Conservation (phyloP, 1,140 invertebrate species). For the Camponotus vicinus region DNA sequence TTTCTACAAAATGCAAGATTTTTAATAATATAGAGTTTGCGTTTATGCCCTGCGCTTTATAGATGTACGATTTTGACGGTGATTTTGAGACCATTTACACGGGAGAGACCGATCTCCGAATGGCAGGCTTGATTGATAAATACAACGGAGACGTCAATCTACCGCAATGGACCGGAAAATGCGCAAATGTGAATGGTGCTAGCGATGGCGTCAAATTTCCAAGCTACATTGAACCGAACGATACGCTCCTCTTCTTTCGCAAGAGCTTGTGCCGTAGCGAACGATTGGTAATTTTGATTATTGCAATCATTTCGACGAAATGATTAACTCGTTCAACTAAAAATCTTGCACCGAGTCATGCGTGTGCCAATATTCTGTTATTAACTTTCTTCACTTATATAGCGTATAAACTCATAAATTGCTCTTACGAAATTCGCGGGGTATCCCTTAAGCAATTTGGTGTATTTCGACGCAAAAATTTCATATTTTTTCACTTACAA, state of each 20-base stretch:
- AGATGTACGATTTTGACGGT: constrained; percentile 95
- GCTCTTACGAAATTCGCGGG: constrained; percentile 20
- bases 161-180: constrained; percentile 92
- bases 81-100: constrained; percentile 94
- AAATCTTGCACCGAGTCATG: constrained; percentile 18
- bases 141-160: constrained; percentile 91
- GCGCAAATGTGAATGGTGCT: constrained; percentile 91
- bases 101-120: constrained; percentile 88
- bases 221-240: constrained; percentile 89
- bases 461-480: neutral
- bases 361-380: constrained; percentile 10
- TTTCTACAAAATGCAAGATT: neutral
- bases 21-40: neutral
- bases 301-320: neutral
- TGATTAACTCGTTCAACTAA: neutral
- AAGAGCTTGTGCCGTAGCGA: constrained; percentile 94
- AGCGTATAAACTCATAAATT: constrained; percentile 11
- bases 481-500: neutral
- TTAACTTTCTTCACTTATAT: constrained; percentile 42
- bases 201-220: constrained; percentile 95
- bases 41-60: constrained; percentile 68
- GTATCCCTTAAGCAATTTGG: neutral
- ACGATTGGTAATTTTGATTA: constrained; percentile 86
- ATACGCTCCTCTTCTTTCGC: constrained; percentile 91
- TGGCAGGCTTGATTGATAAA: constrained; percentile 91